These are phyloP conservation scores for Triplophysa tibetana DNA, from an alignment of 2,113 vertebrate species.

Conservation along the genomic window DNA sequence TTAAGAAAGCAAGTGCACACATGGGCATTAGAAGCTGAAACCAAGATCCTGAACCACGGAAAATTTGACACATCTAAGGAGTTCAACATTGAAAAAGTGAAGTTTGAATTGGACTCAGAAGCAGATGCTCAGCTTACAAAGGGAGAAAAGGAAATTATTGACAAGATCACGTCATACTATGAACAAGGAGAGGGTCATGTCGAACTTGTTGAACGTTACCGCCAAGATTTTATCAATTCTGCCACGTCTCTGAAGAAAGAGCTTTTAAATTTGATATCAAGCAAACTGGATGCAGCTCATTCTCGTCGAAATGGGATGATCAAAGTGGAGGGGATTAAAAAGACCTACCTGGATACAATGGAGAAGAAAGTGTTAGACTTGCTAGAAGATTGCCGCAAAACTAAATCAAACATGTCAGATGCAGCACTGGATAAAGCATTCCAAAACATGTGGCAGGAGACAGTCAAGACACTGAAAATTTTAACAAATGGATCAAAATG, in stretches of 20 bases:
- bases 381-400: constrained; percentile 14
- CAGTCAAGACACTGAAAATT: too few relatives aligned
- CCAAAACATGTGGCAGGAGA: too few relatives aligned
- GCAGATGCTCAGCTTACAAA: neutral
- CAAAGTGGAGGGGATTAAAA: constrained; percentile 48
- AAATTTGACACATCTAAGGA: neutral
- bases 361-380: constrained; percentile 55
- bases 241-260: constrained; percentile 55
- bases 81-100: neutral
- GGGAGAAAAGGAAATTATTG: constrained; percentile 30
- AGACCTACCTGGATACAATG: constrained; percentile 47
- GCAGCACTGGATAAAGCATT: too few relatives aligned
- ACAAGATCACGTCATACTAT: constrained; percentile 57
- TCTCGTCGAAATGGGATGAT: constrained; percentile 16
- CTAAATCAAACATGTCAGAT: too few relatives aligned
- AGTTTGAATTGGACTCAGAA: accelerated
- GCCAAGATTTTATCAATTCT: constrained; percentile 54
- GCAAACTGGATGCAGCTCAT: constrained; percentile 33
- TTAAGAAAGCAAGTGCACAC: constrained; percentile 12
- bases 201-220: constrained; percentile 66
- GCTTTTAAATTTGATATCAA: constrained; percentile 14
- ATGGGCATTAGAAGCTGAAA: constrained; percentile 40
- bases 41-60: constrained; percentile 56
- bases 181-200: constrained; percentile 48
- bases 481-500: neutral